phyloP scores from a whole-genome alignment of 2,797 vertebrate species.

The Amniataba percoides region DNA sequence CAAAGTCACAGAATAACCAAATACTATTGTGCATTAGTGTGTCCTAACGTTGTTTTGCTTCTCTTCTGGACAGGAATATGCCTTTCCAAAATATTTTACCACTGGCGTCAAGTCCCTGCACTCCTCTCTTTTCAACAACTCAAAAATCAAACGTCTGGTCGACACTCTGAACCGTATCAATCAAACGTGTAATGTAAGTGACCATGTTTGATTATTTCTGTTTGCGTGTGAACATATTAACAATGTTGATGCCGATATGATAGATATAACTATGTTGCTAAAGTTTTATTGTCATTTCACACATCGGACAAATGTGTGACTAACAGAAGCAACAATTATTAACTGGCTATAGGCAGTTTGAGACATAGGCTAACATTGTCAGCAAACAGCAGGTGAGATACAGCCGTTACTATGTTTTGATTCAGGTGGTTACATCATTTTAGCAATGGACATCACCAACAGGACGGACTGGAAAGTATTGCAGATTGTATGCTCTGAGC shows the following conservation, averaged over 20 bases:
- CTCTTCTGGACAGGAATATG: slow-evolving; percentile 20
- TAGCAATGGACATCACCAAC: background rate
- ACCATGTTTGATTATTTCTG: background rate
- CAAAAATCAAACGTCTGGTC: accelerated
- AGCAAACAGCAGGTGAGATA: background rate
- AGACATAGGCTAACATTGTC: background rate
- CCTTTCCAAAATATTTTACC: background rate
- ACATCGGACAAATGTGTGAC: background rate
- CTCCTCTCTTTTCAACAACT: accelerated
- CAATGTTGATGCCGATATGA: too few relatives aligned
- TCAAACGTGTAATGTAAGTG: accelerated
- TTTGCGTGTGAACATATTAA: background rate
- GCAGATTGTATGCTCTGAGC: background rate
- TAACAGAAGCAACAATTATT: background rate
- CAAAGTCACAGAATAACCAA: background rate
- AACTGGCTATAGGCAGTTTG: background rate
- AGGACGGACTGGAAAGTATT: background rate
- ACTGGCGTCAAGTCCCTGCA: background rate
- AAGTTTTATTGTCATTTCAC: background rate
- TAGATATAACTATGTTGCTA: too few relatives aligned
- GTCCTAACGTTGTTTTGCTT: background rate
- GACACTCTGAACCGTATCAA: accelerated
- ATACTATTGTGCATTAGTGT: background rate
- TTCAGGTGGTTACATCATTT: background rate
- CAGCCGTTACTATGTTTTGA: background rate